Evolutionary conservation across 1,140 invertebrate species (phyloP).

Genomic region (Drosophila chauvacae): DNA sequence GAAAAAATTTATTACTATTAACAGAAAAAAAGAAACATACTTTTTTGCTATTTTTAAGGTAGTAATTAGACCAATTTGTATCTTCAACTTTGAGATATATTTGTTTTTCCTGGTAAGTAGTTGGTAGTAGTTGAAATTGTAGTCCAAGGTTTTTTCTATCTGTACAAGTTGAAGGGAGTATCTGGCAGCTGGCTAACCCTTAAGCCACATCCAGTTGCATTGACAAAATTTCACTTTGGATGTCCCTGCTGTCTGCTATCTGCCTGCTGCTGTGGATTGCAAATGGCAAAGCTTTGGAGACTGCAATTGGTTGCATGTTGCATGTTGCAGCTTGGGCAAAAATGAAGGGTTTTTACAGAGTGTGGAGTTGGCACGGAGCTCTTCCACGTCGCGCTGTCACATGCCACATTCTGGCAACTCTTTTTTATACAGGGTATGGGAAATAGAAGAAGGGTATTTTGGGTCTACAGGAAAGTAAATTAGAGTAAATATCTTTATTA

Average conservation of each 20-base stretch:
- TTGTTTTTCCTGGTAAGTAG: background rate
- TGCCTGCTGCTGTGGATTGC: constrained; percentile 37
- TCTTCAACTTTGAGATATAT: background rate
- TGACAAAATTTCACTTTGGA: constrained; percentile 52
- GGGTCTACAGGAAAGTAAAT: no score
- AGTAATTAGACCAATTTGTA: background rate
- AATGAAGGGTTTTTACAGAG: constrained; percentile 4
- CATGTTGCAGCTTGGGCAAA: constrained; percentile 17
- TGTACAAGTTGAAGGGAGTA: background rate
- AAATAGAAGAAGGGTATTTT: background rate
- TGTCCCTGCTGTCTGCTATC: constrained; percentile 19
- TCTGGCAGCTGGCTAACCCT: constrained; percentile 23
- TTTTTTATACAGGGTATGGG: constrained; percentile 27
- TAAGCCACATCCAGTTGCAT: constrained; percentile 44
- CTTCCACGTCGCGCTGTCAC: constrained; percentile 30
- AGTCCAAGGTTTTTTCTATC: fast-evolving
- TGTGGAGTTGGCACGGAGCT: constrained; percentile 12
- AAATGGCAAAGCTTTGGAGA: constrained; percentile 28
- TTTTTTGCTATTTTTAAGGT: background rate
- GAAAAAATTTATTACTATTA: background rate
- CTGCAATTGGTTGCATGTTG: constrained; percentile 44
- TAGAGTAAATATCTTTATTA: background rate
- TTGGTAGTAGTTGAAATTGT: background rate
- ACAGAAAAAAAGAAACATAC: fast-evolving
- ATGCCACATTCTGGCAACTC: constrained; percentile 48